Conservation (phyloP, 1,140 invertebrate species). For the Latrodectus geometricus region DNA sequence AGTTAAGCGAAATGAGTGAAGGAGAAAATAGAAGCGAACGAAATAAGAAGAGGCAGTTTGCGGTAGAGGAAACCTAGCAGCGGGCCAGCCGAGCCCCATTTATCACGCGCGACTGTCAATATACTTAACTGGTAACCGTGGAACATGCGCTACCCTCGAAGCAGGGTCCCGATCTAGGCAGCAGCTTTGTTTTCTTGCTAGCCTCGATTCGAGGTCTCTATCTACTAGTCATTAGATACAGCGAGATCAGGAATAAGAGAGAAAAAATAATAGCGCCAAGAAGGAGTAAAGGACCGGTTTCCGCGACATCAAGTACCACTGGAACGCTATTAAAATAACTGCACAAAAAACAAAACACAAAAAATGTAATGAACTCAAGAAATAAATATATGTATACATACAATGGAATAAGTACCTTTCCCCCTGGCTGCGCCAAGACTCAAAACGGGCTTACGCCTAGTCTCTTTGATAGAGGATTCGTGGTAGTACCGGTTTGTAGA, state of each 20-base stretch:
- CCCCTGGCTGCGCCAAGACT: slow-evolving; percentile 54
- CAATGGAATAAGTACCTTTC: slow-evolving; percentile 58
- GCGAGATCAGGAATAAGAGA: slow-evolving; percentile 50
- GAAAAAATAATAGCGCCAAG: slow-evolving; percentile 49
- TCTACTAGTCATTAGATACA: slow-evolving; percentile 58
- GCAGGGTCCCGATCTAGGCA: slow-evolving; percentile 57
- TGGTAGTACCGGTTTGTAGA: slow-evolving; percentile 53
- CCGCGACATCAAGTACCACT: slow-evolving; percentile 58
- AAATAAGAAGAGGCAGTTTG: slow-evolving; percentile 59
- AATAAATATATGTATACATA: slow-evolving; percentile 61
- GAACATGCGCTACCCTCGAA: slow-evolving; percentile 54
- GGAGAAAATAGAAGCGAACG: slow-evolving; percentile 57
- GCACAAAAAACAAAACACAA: slow-evolving; percentile 54
- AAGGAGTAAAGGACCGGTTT: slow-evolving; percentile 44
- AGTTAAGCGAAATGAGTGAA: slow-evolving; percentile 52
- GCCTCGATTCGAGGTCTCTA: slow-evolving; percentile 48
- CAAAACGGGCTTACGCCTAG: slow-evolving; percentile 48
- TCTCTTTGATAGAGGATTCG: slow-evolving; percentile 38
- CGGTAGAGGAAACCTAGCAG: slow-evolving; percentile 54
- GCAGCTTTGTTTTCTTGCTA: slow-evolving; percentile 55
- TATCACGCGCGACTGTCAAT: slow-evolving; percentile 59
- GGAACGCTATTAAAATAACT: slow-evolving; percentile 61
- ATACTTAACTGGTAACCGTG: slow-evolving; percentile 58
- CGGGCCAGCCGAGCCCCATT: slow-evolving; percentile 57
- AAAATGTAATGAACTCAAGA: slow-evolving; percentile 58